A percentile compares a stretch with the other conserved stretches of the same genome.
phyloP scores from a whole-genome alignment of 2,113 vertebrate genomes.

The Poecilia latipinna region DNA sequence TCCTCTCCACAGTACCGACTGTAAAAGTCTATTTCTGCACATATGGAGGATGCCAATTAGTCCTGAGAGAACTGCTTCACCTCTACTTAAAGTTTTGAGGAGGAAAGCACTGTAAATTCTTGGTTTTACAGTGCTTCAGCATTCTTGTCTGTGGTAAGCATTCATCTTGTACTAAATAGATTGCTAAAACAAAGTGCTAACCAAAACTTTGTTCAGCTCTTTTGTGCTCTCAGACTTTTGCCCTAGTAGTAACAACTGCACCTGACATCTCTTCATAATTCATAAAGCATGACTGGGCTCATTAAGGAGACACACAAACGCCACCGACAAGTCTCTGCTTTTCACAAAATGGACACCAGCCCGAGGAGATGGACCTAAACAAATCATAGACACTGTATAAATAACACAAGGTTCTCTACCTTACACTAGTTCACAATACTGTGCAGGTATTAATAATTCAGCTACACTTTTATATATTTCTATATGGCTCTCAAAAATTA shows the following conservation, averaged over 20 bases:
- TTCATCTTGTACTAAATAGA: neutral
- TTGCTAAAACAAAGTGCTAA: neutral
- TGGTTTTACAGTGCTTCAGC: neutral
- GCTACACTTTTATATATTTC: neutral
- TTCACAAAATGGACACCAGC: constrained; percentile 28
- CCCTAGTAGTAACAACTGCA: constrained; percentile 13
- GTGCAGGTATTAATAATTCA: constrained; percentile 73
- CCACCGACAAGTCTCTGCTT: constrained; percentile 4
- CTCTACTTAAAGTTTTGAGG: neutral
- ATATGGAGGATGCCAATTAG: too few relatives aligned
- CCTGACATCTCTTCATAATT: constrained; percentile 44
- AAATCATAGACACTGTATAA: constrained; percentile 56
- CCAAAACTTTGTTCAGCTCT: neutral
- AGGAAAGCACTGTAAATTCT: neutral
- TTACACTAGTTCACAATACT: constrained; percentile 52
- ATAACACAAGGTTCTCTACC: constrained; percentile 65
- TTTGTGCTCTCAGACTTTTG: neutral
- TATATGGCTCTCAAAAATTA: neutral
- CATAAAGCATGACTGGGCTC: constrained; percentile 22
- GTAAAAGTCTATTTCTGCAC: too few relatives aligned
- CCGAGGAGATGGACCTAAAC: constrained; percentile 63
- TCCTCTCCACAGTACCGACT: too few relatives aligned
- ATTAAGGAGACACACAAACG: constrained; percentile 12
- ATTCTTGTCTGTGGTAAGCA: neutral
- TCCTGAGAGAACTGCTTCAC: too few relatives aligned